A percentile compares a stretch with the other conserved stretches of the same genome.
These are phyloP conservation scores for Pterocles orientalis DNA, from an alignment of 2,113 vertebrate species.

Conservation along the genomic window DNA sequence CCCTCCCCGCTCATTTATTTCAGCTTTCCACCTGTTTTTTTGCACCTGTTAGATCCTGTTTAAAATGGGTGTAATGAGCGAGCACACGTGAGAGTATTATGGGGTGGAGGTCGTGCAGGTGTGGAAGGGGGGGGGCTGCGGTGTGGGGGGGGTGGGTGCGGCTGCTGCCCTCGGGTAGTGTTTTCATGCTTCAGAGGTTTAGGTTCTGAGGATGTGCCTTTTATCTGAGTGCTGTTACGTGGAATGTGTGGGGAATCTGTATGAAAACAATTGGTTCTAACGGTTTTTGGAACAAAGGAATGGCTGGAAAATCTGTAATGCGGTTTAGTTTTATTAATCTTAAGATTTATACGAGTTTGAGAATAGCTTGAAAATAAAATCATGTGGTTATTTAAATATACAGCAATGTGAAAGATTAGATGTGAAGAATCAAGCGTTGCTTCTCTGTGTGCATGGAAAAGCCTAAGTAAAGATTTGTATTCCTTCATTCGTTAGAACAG, in stretches of 20 bases:
- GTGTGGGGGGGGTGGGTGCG: too few relatives aligned
- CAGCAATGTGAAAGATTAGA: neutral
- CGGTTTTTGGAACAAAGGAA: neutral
- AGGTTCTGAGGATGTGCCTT: accelerated
- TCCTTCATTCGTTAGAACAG: neutral
- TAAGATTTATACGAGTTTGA: neutral
- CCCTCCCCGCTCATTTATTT: accelerated
- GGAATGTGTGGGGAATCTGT: too few relatives aligned
- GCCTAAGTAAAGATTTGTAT: neutral
- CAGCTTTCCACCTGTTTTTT: neutral
- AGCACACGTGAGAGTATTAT: accelerated
- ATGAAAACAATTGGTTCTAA: neutral
- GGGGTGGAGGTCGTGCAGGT: accelerated
- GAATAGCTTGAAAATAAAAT: neutral
- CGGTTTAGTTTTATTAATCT: neutral
- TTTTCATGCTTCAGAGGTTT: neutral
- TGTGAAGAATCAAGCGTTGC: neutral
- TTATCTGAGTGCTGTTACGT: neutral
- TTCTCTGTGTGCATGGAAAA: neutral
- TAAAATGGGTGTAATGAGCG: neutral
- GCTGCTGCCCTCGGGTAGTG: neutral
- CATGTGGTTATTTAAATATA: neutral
- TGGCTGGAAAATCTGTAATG: neutral
- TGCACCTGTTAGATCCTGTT: neutral
- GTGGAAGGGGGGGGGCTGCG: neutral